Evolutionary conservation across 2,113 vertebrate genomes (phyloP).

Genomic region (Colius striatus): DNA sequence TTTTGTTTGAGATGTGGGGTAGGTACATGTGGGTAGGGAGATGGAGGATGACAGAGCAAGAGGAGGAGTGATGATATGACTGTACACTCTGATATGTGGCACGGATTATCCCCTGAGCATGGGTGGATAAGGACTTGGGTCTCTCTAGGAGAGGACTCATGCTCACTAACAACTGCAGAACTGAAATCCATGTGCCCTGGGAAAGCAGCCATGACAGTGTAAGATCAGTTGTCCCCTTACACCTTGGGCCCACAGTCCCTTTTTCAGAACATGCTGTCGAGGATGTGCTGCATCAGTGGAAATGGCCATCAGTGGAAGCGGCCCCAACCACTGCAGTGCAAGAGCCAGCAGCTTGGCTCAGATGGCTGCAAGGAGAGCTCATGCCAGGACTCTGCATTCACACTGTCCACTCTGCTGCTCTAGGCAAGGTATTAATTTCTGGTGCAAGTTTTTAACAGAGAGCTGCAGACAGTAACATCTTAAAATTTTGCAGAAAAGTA

Average conservation of each 20-base stretch:
- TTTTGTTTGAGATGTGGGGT: neutral
- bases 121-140: neutral
- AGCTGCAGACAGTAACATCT: neutral
- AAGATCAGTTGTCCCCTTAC: neutral
- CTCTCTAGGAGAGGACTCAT: neutral
- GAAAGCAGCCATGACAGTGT: neutral
- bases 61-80: neutral
- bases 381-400: neutral
- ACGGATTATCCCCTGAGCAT: neutral
- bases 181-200: neutral
- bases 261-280: neutral
- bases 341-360: neutral
- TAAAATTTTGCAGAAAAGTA: neutral
- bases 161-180: neutral
- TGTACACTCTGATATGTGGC: neutral
- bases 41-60: neutral
- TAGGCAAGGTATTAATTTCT: neutral
- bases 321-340: neutral
- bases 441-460: neutral
- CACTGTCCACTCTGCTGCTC: neutral
- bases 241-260: neutral
- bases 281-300: neutral
- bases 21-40: neutral
- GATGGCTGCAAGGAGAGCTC: fast-evolving
- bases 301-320: neutral